phyloP scores from a whole-genome alignment of 2,113 vertebrate species.

The Podarcis muralis region DNA sequence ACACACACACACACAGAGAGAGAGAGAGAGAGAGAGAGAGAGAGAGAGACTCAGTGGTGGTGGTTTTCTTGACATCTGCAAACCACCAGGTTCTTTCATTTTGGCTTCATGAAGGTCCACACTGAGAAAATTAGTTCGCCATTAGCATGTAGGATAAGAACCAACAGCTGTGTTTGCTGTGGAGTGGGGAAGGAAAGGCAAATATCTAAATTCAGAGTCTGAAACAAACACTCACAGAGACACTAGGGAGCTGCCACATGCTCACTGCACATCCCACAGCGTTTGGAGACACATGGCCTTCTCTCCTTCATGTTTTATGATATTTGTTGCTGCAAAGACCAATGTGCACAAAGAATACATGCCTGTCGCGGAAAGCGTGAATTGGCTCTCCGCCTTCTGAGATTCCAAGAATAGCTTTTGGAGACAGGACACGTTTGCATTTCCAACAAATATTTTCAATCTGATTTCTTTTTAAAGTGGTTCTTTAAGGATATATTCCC shows the following conservation, averaged over 20 bases:
- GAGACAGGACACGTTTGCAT: slow-evolving; percentile 20
- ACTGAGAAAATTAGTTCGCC: background rate
- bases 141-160: background rate
- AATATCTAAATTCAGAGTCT: background rate
- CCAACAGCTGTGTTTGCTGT: background rate
- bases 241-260: too few species aligned
- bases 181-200: background rate
- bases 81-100: background rate
- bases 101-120: background rate
- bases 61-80: background rate
- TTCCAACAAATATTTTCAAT: slow-evolving; percentile 15
- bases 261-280: too few species aligned
- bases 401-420: slow-evolving; percentile 30
- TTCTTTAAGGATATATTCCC: background rate
- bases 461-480: background rate
- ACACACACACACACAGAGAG: too few species aligned
- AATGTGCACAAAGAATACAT: background rate
- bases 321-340: background rate
- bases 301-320: background rate
- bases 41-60: background rate
- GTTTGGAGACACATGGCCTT: background rate
- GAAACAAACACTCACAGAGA: background rate
- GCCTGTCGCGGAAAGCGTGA: background rate
- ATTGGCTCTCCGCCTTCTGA: background rate
- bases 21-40: too few species aligned